Evolutionary conservation across 2,797 vertebrate genomes (phyloP).

Genomic region (Okamejei kenojei): DNA sequence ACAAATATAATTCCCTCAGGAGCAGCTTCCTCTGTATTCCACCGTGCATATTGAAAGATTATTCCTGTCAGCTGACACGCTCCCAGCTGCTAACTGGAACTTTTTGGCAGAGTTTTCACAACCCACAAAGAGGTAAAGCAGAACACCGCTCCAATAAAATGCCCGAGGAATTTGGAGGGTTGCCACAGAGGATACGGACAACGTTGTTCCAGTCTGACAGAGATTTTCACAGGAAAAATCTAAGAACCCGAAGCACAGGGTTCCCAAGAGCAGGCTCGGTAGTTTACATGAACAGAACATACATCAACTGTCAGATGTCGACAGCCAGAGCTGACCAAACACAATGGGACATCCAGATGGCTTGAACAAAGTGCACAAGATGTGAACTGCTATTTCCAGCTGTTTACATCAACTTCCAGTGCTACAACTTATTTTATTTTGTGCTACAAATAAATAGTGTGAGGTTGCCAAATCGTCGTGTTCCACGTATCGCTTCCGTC

Average conservation of each 20-base stretch:
- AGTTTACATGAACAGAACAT: constrained; percentile 65
- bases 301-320: constrained; percentile 70
- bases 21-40: constrained; percentile 47
- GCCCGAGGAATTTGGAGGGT: constrained; percentile 53
- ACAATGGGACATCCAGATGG: constrained; percentile 83
- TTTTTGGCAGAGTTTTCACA: constrained; percentile 59
- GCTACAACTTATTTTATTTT: constrained; percentile 64
- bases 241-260: constrained; percentile 52
- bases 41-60: constrained; percentile 47
- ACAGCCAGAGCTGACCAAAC: constrained; percentile 58
- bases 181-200: constrained; percentile 63
- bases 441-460: constrained; percentile 54
- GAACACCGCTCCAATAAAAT: constrained; percentile 54
- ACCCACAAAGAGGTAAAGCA: constrained; percentile 59
- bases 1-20: constrained; percentile 46
- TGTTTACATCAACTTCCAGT: constrained; percentile 74
- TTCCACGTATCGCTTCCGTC: background rate
- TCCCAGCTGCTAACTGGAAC: constrained; percentile 53
- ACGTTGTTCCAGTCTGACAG: constrained; percentile 48
- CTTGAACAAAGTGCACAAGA: constrained; percentile 68
- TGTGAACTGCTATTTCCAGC: constrained; percentile 78
- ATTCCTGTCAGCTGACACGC: constrained; percentile 50
- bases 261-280: constrained; percentile 57
- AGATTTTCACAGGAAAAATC: constrained; percentile 50
- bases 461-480: constrained; percentile 31